Conservation (phyloP, 2,113 vertebrate species). For the Podarcis muralis region DNA sequence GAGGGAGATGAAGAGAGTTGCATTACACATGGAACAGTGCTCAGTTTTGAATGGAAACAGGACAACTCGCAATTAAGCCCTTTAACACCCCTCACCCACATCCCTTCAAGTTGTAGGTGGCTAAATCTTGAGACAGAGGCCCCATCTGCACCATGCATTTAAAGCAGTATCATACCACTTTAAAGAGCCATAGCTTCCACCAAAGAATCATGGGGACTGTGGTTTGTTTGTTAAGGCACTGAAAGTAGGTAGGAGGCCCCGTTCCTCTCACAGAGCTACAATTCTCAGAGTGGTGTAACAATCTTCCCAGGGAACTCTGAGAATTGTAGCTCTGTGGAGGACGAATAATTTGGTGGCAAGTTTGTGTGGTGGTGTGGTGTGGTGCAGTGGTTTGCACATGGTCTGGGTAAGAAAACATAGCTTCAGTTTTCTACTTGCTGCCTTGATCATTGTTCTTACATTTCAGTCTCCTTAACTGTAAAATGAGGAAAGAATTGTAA, state of each 20-base stretch:
- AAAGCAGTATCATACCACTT: too few relatives aligned
- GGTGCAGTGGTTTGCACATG: neutral
- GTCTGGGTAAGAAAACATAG: neutral
- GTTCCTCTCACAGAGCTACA: too few relatives aligned
- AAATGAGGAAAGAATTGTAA: neutral
- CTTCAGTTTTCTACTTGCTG: neutral
- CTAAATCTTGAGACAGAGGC: neutral
- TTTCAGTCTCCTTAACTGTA: neutral
- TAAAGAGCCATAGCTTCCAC: too few relatives aligned
- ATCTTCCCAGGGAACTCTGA: neutral
- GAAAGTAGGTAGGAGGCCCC: too few relatives aligned
- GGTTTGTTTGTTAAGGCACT: too few relatives aligned
- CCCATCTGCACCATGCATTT: too few relatives aligned
- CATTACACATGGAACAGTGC: neutral
- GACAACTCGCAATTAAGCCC: neutral
- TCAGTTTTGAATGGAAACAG: neutral
- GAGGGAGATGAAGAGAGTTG: neutral
- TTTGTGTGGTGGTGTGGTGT: neutral
- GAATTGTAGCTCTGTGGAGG: neutral
- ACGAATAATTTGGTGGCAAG: neutral
- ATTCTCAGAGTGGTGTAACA: neutral
- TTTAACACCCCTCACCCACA: too few relatives aligned
- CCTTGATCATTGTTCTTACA: neutral
- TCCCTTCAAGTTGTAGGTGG: too few relatives aligned
- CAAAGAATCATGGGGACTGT: too few relatives aligned